Evolutionary conservation across 2,113 vertebrate species (phyloP).

Genomic region (Geococcyx californianus): DNA sequence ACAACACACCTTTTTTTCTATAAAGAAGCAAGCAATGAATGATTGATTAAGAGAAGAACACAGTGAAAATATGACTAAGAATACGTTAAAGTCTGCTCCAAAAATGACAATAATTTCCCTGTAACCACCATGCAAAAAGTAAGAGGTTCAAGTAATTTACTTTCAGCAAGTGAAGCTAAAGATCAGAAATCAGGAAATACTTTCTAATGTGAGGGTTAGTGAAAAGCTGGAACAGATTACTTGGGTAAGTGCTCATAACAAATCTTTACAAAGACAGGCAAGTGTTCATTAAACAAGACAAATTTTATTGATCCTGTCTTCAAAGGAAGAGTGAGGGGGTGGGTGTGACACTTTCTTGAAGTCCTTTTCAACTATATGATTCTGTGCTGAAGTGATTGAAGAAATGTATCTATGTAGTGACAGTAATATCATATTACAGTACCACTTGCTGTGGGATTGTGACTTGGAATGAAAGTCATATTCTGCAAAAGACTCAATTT

Average conservation of each 20-base stretch:
- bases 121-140: not conserved
- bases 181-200: not conserved
- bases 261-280: not conserved
- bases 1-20: not conserved
- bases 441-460: not conserved
- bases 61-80: not conserved
- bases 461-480: not conserved
- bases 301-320: not conserved
- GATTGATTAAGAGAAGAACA: not conserved
- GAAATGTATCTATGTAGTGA: not conserved
- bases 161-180: not conserved
- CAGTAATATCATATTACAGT: not conserved
- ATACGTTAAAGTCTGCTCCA: not conserved
- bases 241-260: not conserved
- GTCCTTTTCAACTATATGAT: not conserved
- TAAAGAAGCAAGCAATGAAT: not conserved
- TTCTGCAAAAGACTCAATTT: not conserved
- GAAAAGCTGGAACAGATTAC: not conserved
- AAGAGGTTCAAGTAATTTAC: not conserved
- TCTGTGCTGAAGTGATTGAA: not conserved
- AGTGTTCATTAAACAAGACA: not conserved
- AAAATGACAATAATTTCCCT: not conserved
- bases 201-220: not conserved
- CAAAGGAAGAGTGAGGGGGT: not conserved
- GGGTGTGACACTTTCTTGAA: fast-evolving